A percentile compares a stretch with the other conserved stretches of the same genome.
Conservation (phyloP, 2,113 vertebrate species). For the Delphinapterus leucas region DNA sequence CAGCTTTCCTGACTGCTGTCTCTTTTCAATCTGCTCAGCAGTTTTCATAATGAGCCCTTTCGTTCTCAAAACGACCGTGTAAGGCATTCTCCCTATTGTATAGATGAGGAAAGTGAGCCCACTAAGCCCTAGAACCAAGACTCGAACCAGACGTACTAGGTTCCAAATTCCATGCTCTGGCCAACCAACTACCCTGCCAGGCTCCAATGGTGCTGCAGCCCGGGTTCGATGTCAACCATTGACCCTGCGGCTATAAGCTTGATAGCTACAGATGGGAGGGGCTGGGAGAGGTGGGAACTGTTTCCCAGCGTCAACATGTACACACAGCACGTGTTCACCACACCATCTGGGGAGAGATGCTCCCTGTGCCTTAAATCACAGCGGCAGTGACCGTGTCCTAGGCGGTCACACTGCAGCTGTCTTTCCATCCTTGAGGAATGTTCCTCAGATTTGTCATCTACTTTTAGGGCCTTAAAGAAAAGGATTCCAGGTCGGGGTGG, state of each 20-base stretch:
- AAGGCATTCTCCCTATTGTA: constrained; percentile 26
- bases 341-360: not conserved
- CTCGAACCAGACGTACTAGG: not conserved
- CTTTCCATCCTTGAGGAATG: not conserved
- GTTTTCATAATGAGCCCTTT: constrained; percentile 68
- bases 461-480: not conserved
- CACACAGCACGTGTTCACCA: rapidly evolving
- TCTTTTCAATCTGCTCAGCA: constrained; percentile 59
- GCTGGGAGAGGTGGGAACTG: not conserved
- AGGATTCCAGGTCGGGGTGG: not conserved
- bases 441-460: not conserved
- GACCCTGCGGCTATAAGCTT: not conserved
- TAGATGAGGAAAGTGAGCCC: constrained; percentile 12
- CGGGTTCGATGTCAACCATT: not conserved
- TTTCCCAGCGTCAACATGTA: not conserved
- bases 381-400: rapidly evolving
- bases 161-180: not conserved
- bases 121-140: not conserved
- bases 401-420: not conserved
- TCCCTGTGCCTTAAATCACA: not conserved
- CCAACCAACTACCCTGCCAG: not conserved
- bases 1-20: constrained; percentile 58
- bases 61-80: constrained; percentile 36
- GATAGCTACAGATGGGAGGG: not conserved
- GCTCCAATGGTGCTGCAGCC: not conserved